A percentile compares a stretch with the other conserved stretches of the same genome.
phyloP scores from a whole-genome alignment of 2,888 invertebrate genomes.

The Ethmia dodecea region DNA sequence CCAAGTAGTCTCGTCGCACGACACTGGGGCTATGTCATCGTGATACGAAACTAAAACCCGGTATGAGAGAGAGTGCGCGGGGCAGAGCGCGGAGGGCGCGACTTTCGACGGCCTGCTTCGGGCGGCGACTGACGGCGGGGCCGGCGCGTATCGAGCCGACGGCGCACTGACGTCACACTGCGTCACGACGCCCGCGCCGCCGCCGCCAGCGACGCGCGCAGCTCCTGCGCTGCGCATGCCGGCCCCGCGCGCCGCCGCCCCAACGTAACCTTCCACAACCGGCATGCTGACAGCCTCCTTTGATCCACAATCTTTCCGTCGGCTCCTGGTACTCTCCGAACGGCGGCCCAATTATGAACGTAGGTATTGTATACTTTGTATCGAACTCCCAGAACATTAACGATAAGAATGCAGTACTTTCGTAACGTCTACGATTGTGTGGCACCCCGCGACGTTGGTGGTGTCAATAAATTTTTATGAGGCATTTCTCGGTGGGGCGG shows the following conservation, averaged over 20 bases:
- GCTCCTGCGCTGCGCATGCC: slow-evolving; percentile 29
- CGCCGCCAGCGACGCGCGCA: slow-evolving; percentile 58
- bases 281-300: slow-evolving; percentile 57
- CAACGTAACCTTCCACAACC: slow-evolving; percentile 67
- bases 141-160: slow-evolving; percentile 81
- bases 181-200: slow-evolving; percentile 78
- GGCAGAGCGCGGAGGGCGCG: slow-evolving; percentile 66
- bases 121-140: slow-evolving; percentile 78
- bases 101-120: slow-evolving; percentile 70
- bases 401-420: slow-evolving; percentile 2
- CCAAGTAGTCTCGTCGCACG: slow-evolving; percentile 67
- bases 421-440: slow-evolving; percentile 11
- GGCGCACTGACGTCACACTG: slow-evolving; percentile 85
- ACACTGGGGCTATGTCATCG: slow-evolving; percentile 75
- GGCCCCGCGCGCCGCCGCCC: slow-evolving; percentile 42
- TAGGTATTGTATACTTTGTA: neutral
- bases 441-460: slow-evolving; percentile 14
- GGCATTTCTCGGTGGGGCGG: slow-evolving; percentile 32
- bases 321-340: slow-evolving; percentile 32
- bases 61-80: slow-evolving; percentile 63
- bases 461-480: slow-evolving; percentile 38
- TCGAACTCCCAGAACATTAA: neutral
- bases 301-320: slow-evolving; percentile 45
- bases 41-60: slow-evolving; percentile 74
- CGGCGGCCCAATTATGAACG: slow-evolving; percentile 1